These are phyloP conservation scores for Scleropages formosus DNA, from an alignment of 2,797 vertebrate species.

Conservation along the genomic window DNA sequence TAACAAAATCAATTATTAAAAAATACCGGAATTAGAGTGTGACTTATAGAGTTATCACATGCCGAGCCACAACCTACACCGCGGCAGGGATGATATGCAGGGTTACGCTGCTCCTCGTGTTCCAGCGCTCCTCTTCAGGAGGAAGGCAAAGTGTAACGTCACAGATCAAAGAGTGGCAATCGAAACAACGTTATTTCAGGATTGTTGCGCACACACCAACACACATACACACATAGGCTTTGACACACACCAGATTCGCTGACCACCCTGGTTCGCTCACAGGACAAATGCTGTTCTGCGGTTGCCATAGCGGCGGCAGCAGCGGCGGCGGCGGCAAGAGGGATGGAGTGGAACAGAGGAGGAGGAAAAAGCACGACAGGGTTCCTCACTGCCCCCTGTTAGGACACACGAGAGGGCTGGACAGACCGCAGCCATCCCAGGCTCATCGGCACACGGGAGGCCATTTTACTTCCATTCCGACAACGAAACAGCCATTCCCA, in stretches of 20 bases:
- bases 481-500: neutral
- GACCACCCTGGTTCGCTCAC: constrained; percentile 20
- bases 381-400: neutral
- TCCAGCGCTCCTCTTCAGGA: neutral
- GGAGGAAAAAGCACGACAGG: neutral
- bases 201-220: neutral
- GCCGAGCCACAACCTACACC: neutral
- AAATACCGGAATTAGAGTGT: too few species aligned
- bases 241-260: constrained; percentile 23
- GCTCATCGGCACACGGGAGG: neutral
- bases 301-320: constrained; percentile 23
- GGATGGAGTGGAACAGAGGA: neutral
- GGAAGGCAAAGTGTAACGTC: constrained; percentile 1
- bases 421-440: neutral
- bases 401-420: constrained; percentile 13
- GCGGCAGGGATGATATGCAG: constrained; percentile 1
- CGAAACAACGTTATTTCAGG: neutral
- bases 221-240: neutral
- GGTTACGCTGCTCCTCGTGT: neutral
- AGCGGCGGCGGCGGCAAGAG: too few species aligned
- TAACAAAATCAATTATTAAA: neutral
- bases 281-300: neutral
- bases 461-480: neutral
- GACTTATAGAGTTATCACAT: neutral
- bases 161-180: neutral